Evolutionary conservation across 1,140 invertebrate species (phyloP).

Genomic region (Brachionus manjavacas): DNA sequence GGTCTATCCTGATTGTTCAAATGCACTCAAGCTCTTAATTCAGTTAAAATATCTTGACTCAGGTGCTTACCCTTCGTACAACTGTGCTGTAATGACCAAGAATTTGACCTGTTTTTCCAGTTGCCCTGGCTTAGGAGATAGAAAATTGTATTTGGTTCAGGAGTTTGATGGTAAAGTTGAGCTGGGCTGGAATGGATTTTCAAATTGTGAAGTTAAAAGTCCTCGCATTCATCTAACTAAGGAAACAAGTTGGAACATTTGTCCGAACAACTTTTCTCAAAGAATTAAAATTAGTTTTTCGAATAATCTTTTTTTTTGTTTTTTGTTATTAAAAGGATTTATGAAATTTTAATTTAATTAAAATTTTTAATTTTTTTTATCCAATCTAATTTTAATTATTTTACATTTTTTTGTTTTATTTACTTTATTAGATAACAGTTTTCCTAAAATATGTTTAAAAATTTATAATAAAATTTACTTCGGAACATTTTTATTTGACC

Average conservation of each 20-base stretch:
- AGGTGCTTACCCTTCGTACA: background rate
- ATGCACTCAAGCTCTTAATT: background rate
- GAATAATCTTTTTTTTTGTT: background rate
- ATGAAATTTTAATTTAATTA: too few species aligned
- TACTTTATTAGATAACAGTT: too few species aligned
- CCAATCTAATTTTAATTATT: too few species aligned
- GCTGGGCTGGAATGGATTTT: background rate
- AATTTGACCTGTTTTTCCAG: background rate
- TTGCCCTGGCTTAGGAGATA: background rate
- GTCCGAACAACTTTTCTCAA: background rate
- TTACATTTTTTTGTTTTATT: too few species aligned
- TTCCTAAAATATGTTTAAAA: too few species aligned
- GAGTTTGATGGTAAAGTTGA: background rate
- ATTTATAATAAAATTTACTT: too few species aligned
- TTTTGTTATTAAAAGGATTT: background rate
- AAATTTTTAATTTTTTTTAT: too few species aligned
- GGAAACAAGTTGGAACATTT: background rate
- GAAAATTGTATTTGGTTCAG: background rate
- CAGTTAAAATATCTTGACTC: background rate
- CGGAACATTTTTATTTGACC: too few species aligned
- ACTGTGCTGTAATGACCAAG: background rate
- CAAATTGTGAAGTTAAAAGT: background rate
- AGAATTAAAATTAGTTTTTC: background rate
- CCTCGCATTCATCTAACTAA: background rate
- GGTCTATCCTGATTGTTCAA: background rate